Base-by-base conservation (phyloP, 1,140 invertebrate species). In the Cotesia chilonis region DNA sequence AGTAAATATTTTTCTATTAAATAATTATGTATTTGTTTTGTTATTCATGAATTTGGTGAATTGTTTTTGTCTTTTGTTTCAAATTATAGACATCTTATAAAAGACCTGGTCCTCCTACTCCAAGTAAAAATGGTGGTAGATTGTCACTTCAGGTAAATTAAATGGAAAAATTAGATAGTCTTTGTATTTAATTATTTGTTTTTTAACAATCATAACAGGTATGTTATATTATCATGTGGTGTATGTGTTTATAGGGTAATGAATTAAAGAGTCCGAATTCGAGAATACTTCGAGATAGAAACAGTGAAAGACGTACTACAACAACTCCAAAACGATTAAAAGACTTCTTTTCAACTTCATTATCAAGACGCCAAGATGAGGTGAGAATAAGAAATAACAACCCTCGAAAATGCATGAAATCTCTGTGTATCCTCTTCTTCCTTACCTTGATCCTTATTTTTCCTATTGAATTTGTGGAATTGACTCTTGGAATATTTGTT, bases 61-160 rank as follows among this genome's bases (percentile, higher is more conserved):
- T 55, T 68, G 37, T 72, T 55, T 20, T 72, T 75, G 55, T 67
- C 74, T 9, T 69, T 74, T 77, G 10, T 73, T 41, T 72, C 69
- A 54, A 67, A 9, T 85, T 83, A 67, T 81, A 89, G 80, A 92
- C 92, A 0, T 90, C 92, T 0, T 94, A 95, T 81, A 94, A 94
- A 85, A 92, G 91, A 82, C 94, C 94, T 1, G 94, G 93, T 4
- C 94, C 93, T 59, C 93, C 93, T 10, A 95, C 94, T 5, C 94
- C 93, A 3, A 94, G 92, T 83, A 94, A 94, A 85, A 92, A 94
- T 82, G 92, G 92, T n/a, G 92, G 92, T 1, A 87, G 92, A 73
- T 79, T 90, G 9, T 94, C 92, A 74, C 85, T 88, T 76, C 90
- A 88, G 83, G 90, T 88, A 74, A 80, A 20, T 35, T 20, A 61